Conservation (phyloP, 1,140 invertebrate genomes). For the Scaptomyza montana region DNA sequence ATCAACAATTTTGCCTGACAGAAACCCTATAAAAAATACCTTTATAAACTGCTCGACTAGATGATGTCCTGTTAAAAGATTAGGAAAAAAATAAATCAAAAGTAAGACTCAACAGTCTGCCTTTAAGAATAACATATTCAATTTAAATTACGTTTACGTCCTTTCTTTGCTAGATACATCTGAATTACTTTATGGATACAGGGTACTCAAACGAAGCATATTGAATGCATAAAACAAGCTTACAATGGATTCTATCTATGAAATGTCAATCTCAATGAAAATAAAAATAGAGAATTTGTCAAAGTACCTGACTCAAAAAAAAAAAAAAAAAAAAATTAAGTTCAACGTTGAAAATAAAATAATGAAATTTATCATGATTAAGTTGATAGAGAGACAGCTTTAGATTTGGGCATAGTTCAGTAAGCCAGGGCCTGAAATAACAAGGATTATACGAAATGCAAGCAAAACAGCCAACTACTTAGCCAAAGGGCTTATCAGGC, state of each 20-base stretch:
- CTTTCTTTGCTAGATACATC: no score
- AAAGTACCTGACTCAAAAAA: not conserved
- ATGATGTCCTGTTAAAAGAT: not conserved
- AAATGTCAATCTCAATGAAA: not conserved
- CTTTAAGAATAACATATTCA: not conserved
- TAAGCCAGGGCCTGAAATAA: slow-evolving; percentile 55
- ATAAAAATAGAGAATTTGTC: slow-evolving; percentile 3
- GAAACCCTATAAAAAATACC: not conserved
- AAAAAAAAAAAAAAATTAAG: slow-evolving; percentile 2
- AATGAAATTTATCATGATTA: not conserved
- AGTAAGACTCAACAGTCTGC: not conserved
- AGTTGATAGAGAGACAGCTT: not conserved
- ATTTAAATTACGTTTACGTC: no score
- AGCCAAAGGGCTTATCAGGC: slow-evolving; percentile 49
- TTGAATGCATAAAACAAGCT: slow-evolving; percentile 32
- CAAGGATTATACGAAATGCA: slow-evolving; percentile 48
- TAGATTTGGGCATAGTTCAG: slow-evolving; percentile 5
- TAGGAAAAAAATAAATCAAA: not conserved
- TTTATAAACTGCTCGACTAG: not conserved
- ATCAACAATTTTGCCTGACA: slow-evolving; percentile 22
- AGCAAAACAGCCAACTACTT: slow-evolving; percentile 60
- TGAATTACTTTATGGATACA: not conserved
- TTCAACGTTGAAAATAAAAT: not conserved
- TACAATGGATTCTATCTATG: not conserved
- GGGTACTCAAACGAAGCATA: not conserved